Evolutionary conservation across 2,888 invertebrate species (phyloP), one percentile per base, ranked within the genome.

Genomic region (Drosophila seclusa): DNA sequence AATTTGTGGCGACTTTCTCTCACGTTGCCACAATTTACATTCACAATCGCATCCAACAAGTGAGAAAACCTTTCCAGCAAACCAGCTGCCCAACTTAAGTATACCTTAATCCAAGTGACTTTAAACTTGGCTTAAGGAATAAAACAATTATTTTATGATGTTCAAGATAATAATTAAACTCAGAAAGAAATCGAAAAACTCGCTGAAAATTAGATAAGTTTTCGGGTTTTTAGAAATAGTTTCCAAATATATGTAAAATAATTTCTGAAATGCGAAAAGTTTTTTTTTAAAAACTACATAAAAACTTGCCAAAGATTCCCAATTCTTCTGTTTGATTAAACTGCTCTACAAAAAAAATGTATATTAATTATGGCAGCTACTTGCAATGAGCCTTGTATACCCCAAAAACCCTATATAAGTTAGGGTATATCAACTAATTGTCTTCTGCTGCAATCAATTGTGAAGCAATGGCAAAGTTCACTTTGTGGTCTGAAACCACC

Each of bases 1-100:
- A 67, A 73, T 69, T 73, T 69, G 45, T 69, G 29, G 67, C 50
- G 53, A 80, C 77, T 79, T 79, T 79, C 77, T 69, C 68, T 60
- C 63, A 55, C 48, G 67, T 68, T 73, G 61, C 57, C 34, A 59
- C 70, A 64, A 45, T 58, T 58, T 36, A 50, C 70, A 64, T 32
- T 59, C 45, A 58, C 65, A 77, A 60, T 67, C n/a, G 60, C 63
- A 61, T n/a, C 42, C 24, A 45, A 45, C 48, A 58, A 53, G 55
- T 60, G 63, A 34, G 60, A 54, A 57, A 55, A 32, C 42, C 38
- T 18, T 18, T 10, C 2, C 1, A n/a, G 27, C 13, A 10, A 5
- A 5, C 6, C 3, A 16, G 2, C 1, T 36, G 45, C 21, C 27
- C 2, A 36, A 53, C 80, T 74, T 7, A 2, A 1, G 18, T 11